phyloP scores from a whole-genome alignment of 1,140 invertebrate genomes.

The Brachionus sp. region DNA sequence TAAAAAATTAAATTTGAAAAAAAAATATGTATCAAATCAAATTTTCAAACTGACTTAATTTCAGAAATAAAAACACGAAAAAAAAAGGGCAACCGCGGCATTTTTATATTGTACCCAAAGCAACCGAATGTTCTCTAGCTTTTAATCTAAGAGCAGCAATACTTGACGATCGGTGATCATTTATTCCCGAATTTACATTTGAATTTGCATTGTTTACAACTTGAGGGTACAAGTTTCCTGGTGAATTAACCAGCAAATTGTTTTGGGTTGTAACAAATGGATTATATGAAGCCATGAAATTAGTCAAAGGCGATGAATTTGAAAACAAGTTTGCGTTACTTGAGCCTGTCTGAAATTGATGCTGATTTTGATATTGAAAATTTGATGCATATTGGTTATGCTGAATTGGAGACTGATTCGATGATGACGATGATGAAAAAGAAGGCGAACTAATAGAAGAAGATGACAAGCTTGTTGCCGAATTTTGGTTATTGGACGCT shows the following conservation, averaged over 20 bases:
- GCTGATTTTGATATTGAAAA: conserved; percentile 4
- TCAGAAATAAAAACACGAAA: not conserved
- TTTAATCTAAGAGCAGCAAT: conserved; percentile 83
- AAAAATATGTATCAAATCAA: not conserved
- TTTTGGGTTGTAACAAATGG: conserved; percentile 25
- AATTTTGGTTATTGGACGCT: conserved; percentile 7
- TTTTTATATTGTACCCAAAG: conserved; percentile 49
- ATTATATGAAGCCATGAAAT: conserved; percentile 44
- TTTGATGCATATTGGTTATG: not conserved
- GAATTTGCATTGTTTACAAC: not conserved
- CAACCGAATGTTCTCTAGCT: conserved; percentile 73
- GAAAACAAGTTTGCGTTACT: conserved; percentile 1
- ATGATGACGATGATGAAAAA: conserved; percentile 14
- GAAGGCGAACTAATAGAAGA: not conserved
- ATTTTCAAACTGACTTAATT: not conserved
- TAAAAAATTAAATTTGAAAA: not conserved
- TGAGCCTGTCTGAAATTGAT: not conserved
- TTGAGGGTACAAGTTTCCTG: not conserved
- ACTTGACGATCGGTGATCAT: conserved; percentile 78
- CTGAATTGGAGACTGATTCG: not conserved
- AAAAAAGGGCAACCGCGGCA: not conserved
- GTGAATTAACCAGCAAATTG: conserved; percentile 1
- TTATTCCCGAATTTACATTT: conserved; percentile 50
- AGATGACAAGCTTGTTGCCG: not conserved
- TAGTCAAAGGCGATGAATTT: conserved; percentile 12